phyloP scores from a whole-genome alignment of 1,140 invertebrate species.

The Drosophila arawakana region DNA sequence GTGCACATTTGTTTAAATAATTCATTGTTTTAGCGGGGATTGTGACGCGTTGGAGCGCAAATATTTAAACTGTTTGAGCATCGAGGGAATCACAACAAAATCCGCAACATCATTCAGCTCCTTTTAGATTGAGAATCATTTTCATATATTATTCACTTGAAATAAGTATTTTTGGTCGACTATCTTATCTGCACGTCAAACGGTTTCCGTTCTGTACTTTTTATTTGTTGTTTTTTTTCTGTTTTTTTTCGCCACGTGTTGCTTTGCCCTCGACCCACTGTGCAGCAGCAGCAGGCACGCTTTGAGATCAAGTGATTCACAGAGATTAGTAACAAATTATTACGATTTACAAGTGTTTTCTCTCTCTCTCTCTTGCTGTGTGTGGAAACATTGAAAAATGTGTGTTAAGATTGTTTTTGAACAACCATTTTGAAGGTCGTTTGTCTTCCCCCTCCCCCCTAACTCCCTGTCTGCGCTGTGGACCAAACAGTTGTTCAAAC shows the following conservation, averaged over 20 bases:
- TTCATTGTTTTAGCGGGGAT: no score
- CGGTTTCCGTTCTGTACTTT: constrained; percentile 27
- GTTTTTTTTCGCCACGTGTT: constrained; percentile 43
- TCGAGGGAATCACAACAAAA: no score
- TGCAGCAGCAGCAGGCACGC: not conserved
- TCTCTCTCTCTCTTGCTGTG: not conserved
- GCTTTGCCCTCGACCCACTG: constrained; percentile 26
- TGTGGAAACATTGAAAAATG: constrained; percentile 17
- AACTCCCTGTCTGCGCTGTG: not conserved
- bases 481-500: constrained; percentile 42
- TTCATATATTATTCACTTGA: constrained; percentile 2
- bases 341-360: constrained; percentile 1
- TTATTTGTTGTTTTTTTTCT: not conserved
- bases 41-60: no score
- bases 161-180: constrained; percentile 19
- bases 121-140: not conserved
- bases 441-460: not conserved
- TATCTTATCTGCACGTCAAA: constrained; percentile 50
- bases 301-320: constrained; percentile 31
- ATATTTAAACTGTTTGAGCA: no score
- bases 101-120: no score
- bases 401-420: constrained; percentile 40
- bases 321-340: constrained; percentile 17
- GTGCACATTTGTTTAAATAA: no score
- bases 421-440: constrained; percentile 39